Evolutionary conservation across 1,140 invertebrate species (phyloP).

Genomic region (Drosophila subpulchrella): DNA sequence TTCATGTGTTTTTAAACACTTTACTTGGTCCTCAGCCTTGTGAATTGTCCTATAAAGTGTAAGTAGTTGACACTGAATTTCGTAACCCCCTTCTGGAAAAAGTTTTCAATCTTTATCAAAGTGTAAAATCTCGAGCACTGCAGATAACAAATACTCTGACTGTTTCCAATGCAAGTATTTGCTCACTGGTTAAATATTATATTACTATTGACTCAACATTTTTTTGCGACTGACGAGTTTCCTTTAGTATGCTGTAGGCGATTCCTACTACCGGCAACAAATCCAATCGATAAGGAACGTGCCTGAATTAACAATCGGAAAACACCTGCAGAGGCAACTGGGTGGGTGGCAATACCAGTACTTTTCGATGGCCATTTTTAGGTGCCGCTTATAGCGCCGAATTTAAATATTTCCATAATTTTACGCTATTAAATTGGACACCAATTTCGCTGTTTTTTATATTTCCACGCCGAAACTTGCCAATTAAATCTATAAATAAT

Average conservation of each 20-base stretch:
- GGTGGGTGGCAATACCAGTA: slow-evolving; percentile 48
- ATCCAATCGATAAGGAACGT: slow-evolving; percentile 32
- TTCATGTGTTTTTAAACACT: not conserved
- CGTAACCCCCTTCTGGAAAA: not conserved
- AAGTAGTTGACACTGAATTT: not conserved
- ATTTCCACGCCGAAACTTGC: slow-evolving; percentile 1
- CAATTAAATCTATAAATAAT: slow-evolving; percentile 34
- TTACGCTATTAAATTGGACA: slow-evolving; percentile 45
- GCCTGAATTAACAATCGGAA: slow-evolving; percentile 21
- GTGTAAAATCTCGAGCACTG: not conserved
- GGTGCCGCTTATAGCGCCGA: slow-evolving; percentile 46
- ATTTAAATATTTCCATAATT: slow-evolving; percentile 42
- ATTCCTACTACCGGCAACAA: slow-evolving; percentile 24
- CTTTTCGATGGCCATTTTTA: slow-evolving; percentile 20
- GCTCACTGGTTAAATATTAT: not conserved
- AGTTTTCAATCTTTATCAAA: not conserved
- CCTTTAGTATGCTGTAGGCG: slow-evolving; percentile 32
- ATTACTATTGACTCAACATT: slow-evolving; percentile 6
- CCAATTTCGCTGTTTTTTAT: slow-evolving; percentile 18
- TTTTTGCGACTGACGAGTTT: slow-evolving; percentile 5
- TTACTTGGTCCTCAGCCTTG: not conserved
- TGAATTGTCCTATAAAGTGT: not conserved
- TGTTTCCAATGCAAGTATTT: not conserved
- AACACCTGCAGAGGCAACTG: slow-evolving; percentile 36
- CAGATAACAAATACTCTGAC: slow-evolving; percentile 2